A percentile compares a stretch with the other conserved stretches of the same genome.
These are phyloP conservation scores for Steatocranus sp. DNA, from an alignment of 2,797 vertebrate genomes.

Conservation along the genomic window DNA sequence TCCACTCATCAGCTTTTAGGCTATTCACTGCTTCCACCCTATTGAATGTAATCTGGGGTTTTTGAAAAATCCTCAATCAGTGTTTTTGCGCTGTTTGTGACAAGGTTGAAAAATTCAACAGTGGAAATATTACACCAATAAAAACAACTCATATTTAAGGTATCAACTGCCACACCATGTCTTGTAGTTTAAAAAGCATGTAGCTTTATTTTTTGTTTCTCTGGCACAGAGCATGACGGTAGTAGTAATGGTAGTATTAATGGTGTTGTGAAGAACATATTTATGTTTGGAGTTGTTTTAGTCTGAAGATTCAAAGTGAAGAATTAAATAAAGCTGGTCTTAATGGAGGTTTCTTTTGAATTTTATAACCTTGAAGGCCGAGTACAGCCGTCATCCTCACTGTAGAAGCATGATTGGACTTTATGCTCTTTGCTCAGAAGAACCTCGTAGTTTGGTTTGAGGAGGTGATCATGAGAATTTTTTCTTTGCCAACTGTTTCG, in stretches of 20 bases:
- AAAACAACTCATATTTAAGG: background rate
- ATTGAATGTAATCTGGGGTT: background rate
- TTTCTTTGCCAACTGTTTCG: background rate
- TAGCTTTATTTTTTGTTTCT: background rate
- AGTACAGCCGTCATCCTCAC: accelerated
- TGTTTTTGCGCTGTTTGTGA: background rate
- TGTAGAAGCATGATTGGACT: accelerated
- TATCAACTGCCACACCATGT: accelerated
- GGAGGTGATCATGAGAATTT: background rate
- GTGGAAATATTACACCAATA: background rate
- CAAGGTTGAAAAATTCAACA: background rate
- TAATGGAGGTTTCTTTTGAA: background rate
- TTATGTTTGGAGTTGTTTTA: background rate
- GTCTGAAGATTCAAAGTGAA: background rate
- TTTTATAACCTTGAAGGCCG: accelerated
- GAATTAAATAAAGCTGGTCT: background rate
- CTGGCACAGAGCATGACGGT: accelerated
- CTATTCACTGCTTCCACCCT: background rate
- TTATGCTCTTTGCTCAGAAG: background rate
- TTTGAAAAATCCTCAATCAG: background rate
- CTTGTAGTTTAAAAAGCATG: background rate
- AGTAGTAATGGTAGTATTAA: accelerated
- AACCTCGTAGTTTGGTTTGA: background rate
- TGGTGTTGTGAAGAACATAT: background rate
- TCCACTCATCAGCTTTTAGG: background rate